Percentiles rank a stretch among this genome's conserved stretches.
Conservation (phyloP, 1,140 invertebrate species). For the Octopus sinensis region DNA sequence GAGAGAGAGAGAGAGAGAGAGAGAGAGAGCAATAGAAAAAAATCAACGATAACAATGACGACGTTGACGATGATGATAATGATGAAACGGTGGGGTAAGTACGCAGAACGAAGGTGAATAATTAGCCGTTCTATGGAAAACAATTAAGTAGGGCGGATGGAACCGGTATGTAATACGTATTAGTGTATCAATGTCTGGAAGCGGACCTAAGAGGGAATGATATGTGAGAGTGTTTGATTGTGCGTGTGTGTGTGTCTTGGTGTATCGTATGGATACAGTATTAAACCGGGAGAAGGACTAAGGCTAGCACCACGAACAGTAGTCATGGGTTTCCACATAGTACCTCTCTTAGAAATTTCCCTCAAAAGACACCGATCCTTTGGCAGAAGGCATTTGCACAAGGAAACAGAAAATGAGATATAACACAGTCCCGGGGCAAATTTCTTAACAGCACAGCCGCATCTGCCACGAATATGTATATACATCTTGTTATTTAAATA, state of each 20-base stretch:
- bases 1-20: not conserved
- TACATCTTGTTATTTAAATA: too few species aligned
- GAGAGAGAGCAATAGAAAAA: conserved; percentile 15
- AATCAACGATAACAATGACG: conserved; percentile 18
- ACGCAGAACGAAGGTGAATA: conserved; percentile 13
- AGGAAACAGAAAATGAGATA: too few species aligned
- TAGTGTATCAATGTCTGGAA: conserved; percentile 5
- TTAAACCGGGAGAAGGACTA: too few species aligned
- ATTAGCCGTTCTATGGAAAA: not conserved
- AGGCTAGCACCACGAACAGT: too few species aligned
- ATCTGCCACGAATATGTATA: too few species aligned
- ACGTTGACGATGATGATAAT: not conserved
- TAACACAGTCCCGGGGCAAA: too few species aligned
- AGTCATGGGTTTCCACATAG: too few species aligned
- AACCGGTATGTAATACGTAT: not conserved
- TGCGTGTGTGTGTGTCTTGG: not conserved
- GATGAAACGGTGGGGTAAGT: not conserved
- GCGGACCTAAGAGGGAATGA: conserved; percentile 5
- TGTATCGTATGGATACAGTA: too few species aligned
- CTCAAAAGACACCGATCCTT: too few species aligned
- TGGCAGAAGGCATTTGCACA: too few species aligned
- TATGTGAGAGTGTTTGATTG: conserved; percentile 18
- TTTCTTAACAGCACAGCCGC: too few species aligned
- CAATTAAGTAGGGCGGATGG: not conserved
- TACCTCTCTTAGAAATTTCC: too few species aligned